Evolutionary conservation across 2,888 invertebrate genomes (phyloP), one percentile per base, ranked within the genome.

Genomic region (Tuberolachnus salignus): DNA sequence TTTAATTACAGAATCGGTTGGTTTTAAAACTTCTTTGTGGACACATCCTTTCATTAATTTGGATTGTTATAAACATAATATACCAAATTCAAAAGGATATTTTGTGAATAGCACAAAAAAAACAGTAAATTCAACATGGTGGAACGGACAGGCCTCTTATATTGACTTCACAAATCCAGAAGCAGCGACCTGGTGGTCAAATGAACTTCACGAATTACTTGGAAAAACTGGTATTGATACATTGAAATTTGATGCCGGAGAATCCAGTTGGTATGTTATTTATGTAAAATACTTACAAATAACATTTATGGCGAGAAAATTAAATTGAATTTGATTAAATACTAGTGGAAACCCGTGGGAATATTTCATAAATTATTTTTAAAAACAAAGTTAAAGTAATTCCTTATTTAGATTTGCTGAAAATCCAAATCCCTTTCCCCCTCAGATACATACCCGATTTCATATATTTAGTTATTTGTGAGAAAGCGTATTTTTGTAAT

Each of bases 41-140:
- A 89, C 91, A 67, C 94, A 94, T 88, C 95, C 95, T 0, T 95
- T 95, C 84, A 91, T 94, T 23, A 93, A 94, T 83, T 87, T 88
- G 82, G 89, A 89, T 75, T 94, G 94, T 83, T 87, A 88, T 1
- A 88, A 88, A 0, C 89, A 88, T 83, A 87, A 88, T 9, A 91
- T 91, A 57, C 84, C 87, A 55, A 84, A 86, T 0, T 14, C 9
- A 3, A 88, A 88, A 78, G 90, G 88, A 84, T 91, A 87, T 85
- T 86, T 88, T 74, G 86, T 88, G 0, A 86, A 85, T 81, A 86
- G 85, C 81, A 59, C 82, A 0, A 75, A 84, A 9, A 86, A 86
- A 10, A 64, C 83, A 3, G 83, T 85, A 0, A 11, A 63, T 13
- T 16, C 84, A 0, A 70, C 53, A 0, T 89, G 72, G 88, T 89